Percentiles rank a stretch among this genome's conserved stretches.
Evolutionary conservation across 2,797 vertebrate genomes (phyloP).

Genomic region (Apogon hyalosoma): DNA sequence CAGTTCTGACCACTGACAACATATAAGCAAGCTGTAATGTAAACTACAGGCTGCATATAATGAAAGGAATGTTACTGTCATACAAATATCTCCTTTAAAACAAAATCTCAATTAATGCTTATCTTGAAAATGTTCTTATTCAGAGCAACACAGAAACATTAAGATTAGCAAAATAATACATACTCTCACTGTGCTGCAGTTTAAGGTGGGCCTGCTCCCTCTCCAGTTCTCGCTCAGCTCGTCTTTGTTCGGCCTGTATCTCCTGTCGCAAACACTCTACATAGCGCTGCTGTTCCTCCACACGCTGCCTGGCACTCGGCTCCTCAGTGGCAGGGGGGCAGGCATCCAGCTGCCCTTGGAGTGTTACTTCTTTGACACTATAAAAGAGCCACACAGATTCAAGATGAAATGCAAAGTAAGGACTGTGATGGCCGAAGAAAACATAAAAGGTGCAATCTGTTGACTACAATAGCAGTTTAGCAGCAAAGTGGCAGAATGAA

Average conservation of each 20-base stretch:
- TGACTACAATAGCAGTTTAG: slow-evolving; percentile 16
- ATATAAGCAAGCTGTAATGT: too few species aligned
- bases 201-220: slow-evolving; percentile 85
- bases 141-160: not conserved
- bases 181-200: slow-evolving; percentile 88
- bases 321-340: slow-evolving; percentile 61
- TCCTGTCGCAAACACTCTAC: slow-evolving; percentile 88
- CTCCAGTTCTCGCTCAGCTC: slow-evolving; percentile 87
- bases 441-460: slow-evolving; percentile 3
- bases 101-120: too few species aligned
- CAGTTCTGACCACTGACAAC: too few species aligned
- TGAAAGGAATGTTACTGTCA: too few species aligned
- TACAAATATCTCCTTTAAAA: too few species aligned
- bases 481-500: slow-evolving; percentile 13
- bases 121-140: not conserved
- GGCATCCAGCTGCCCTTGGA: slow-evolving; percentile 71
- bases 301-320: slow-evolving; percentile 75
- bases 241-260: slow-evolving; percentile 87
- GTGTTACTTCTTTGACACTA: slow-evolving; percentile 49
- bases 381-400: slow-evolving; percentile 37
- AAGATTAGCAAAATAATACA: slow-evolving; percentile 56
- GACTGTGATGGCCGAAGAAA: slow-evolving; percentile 1
- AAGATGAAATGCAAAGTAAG: slow-evolving; percentile 4
- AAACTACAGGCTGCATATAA: too few species aligned
- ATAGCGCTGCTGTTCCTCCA: slow-evolving; percentile 86